These are phyloP conservation scores for Synanthedon formicaeformis DNA, from an alignment of 2,888 invertebrate genomes.

Conservation along the genomic window DNA sequence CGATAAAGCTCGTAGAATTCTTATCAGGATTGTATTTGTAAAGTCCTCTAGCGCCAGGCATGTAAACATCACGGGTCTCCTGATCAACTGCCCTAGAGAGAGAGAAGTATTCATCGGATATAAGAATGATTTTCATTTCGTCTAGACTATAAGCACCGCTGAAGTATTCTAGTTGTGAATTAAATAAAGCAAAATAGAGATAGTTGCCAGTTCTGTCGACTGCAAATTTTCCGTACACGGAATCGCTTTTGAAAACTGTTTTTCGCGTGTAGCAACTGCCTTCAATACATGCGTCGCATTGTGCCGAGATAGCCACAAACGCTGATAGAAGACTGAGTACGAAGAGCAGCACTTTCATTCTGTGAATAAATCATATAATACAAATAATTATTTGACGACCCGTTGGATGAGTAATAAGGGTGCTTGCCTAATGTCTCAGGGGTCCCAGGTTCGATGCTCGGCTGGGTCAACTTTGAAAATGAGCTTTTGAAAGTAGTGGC, in stretches of 20 bases:
- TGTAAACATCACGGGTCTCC: slow-evolving; percentile 29
- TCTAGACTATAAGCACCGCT: slow-evolving; percentile 39
- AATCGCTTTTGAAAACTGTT: slow-evolving; percentile 23
- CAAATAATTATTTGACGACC: too few relatives aligned
- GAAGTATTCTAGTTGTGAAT: slow-evolving; percentile 20
- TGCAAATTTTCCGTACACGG: slow-evolving; percentile 40
- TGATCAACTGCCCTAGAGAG: slow-evolving; percentile 39
- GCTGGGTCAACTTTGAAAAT: too few relatives aligned
- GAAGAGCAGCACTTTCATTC: background rate
- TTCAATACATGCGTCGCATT: slow-evolving; percentile 43
- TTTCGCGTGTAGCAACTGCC: slow-evolving; percentile 33
- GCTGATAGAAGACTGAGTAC: background rate
- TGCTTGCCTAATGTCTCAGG: too few relatives aligned
- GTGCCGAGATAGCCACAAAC: slow-evolving; percentile 7
- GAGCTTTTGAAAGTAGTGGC: too few relatives aligned
- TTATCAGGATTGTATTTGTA: slow-evolving; percentile 28
- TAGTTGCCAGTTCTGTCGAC: slow-evolving; percentile 36
- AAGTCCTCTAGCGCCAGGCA: slow-evolving; percentile 36
- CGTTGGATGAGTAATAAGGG: too few relatives aligned
- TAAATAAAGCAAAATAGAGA: slow-evolving; percentile 42
- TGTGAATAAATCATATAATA: background rate
- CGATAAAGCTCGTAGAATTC: slow-evolving; percentile 23
- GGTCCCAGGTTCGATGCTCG: too few relatives aligned
- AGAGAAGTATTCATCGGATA: slow-evolving; percentile 28
- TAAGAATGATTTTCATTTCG: slow-evolving; percentile 21